These are phyloP conservation scores for Pangasius larnaudii DNA, from an alignment of 2,797 vertebrate species.

Conservation along the genomic window DNA sequence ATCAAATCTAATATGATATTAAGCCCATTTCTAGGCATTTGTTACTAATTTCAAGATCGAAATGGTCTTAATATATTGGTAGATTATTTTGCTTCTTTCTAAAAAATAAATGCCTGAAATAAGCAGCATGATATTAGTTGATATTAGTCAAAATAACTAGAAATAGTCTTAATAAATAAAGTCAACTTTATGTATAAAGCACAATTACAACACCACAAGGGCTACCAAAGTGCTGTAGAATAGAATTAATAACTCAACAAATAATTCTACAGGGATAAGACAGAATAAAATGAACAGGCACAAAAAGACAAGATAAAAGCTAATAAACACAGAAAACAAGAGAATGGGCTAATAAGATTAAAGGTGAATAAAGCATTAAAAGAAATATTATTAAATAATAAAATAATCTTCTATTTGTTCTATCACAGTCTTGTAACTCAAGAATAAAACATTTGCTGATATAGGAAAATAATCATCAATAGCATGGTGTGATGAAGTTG, in stretches of 20 bases:
- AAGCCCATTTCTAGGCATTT: background rate
- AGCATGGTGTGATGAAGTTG: no score
- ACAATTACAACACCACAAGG: background rate
- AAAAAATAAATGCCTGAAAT: background rate
- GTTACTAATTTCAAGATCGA: background rate
- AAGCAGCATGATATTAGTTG: background rate
- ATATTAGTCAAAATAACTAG: background rate
- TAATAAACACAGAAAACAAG: background rate
- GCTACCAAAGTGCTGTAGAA: background rate
- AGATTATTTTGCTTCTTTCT: background rate
- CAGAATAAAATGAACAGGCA: background rate
- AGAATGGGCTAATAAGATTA: background rate
- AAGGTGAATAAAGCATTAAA: background rate
- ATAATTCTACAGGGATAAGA: background rate
- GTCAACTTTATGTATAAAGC: background rate
- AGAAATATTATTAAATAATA: background rate
- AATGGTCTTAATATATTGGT: background rate
- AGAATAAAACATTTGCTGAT: no score
- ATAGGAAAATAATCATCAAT: no score
- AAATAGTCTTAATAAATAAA: background rate
- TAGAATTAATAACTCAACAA: background rate
- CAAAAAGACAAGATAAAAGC: background rate
- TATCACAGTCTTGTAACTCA: no score
- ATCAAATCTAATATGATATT: background rate
- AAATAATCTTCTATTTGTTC: background rate